Evolutionary conservation across 2,113 vertebrate species (phyloP), one percentile per base, ranked within the genome.

Genomic region (Rhizomys pruinosus): DNA sequence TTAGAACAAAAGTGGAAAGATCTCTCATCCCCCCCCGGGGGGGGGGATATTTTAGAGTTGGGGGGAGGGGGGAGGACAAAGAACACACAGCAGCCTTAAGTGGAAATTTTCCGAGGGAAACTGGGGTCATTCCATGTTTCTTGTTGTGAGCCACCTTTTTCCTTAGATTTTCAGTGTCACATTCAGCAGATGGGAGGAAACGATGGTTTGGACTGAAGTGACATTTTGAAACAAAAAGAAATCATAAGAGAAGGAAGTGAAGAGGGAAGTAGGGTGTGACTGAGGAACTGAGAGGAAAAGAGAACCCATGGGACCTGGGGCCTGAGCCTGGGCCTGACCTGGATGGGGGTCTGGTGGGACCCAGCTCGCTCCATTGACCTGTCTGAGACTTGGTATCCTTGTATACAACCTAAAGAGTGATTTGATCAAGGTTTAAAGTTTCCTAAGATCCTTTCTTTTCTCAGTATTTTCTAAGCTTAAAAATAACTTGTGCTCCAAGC

Each of bases 31-130:
- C 90, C 69, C 71, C 22, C n/a, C n/a, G n/a, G n/a, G 11, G 39
- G 20, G 39, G 77, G 85, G 76, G 72, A 61, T 89, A 93, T 90
- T 94, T 91, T 92, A 87, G 94, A 96, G 79, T 92, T 92, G 95
- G 82, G 3, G 42, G 66, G 66, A 44, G 47, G 25, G 17, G 23
- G 6, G 47, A 52, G 11, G 47, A 52, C 78, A 90, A n/a, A 68
- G 77, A 79, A 74, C 84, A 69, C 29, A 88, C 12, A 42, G 52
- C 68, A 81, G 74, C 68, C 93, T 22, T 79, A 92, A 94, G 64
- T 73, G 79, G 79, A 90, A 68, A 96, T 95, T 93, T 93, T 78
- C 78, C 52, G 61, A 80, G 78, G 86, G 55, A 89, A 52, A 77
- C 27, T 85, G 72, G 44, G 19, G 81, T 55, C 66, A 59, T 92